Conservation (phyloP, 2,888 invertebrate genomes). For the Lissocephala sabroskyi region DNA sequence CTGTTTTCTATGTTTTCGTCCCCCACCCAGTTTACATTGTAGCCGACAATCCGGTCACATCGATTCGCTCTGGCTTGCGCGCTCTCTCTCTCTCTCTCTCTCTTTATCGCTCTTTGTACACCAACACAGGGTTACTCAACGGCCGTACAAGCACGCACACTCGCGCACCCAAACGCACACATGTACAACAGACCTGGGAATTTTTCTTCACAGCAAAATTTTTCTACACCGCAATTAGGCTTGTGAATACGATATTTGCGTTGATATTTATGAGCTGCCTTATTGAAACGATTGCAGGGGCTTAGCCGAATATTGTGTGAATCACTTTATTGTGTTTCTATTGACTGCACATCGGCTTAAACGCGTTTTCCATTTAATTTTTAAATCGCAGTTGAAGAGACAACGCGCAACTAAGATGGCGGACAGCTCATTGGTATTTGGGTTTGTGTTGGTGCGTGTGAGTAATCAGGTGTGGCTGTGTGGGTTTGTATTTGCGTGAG, state of each 20-base stretch:
- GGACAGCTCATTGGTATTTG: conserved; percentile 34
- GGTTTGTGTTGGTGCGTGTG: too few relatives aligned
- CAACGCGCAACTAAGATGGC: conserved; percentile 70
- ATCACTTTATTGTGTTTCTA: conserved; percentile 48
- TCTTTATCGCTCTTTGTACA: too few relatives aligned
- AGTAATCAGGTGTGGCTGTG: too few relatives aligned
- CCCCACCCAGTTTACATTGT: neutral
- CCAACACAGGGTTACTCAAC: conserved; percentile 22
- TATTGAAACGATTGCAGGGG: conserved; percentile 30
- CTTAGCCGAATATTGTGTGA: conserved; percentile 31
- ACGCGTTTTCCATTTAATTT: conserved; percentile 41
- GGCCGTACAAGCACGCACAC: conserved; percentile 19
- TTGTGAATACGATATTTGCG: conserved; percentile 46
- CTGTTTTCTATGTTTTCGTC: too few relatives aligned
- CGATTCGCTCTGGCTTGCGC: neutral
- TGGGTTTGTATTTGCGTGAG: too few relatives aligned
- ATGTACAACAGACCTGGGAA: conserved; percentile 65
- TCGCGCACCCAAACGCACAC: conserved; percentile 15
- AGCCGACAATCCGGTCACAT: neutral
- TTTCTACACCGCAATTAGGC: conserved; percentile 48
- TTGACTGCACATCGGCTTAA: conserved; percentile 43
- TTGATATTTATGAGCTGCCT: conserved; percentile 34
- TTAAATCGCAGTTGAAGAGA: conserved; percentile 52
- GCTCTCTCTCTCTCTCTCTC: conserved; percentile 9
- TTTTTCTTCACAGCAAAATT: conserved; percentile 47